Percentiles rank a stretch among this genome's conserved stretches.
These are phyloP conservation scores for Phrynocephalus guinanensis DNA, from an alignment of 2,797 vertebrate species.

Conservation along the genomic window DNA sequence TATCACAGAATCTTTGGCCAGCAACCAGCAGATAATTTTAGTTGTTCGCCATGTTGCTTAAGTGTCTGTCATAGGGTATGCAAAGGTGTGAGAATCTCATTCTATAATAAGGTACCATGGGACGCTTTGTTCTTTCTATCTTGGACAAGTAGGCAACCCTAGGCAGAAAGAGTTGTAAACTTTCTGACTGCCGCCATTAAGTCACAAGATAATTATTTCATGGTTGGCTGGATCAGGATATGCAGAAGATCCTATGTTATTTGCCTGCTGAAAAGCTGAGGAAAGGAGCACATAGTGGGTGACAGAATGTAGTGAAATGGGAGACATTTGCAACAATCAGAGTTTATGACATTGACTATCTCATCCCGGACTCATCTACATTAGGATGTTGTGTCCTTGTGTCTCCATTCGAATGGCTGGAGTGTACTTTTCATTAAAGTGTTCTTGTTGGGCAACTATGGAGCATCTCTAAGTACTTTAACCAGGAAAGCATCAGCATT, in stretches of 20 bases:
- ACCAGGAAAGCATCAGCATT: too few species aligned
- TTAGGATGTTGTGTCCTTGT: too few species aligned
- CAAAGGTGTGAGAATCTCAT: not conserved
- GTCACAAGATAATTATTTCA: not conserved
- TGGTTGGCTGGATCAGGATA: not conserved
- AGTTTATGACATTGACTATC: not conserved
- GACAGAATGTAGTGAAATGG: not conserved
- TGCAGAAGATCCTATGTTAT: not conserved
- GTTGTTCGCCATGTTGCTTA: not conserved
- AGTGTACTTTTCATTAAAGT: too few species aligned
- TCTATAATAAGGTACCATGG: not conserved
- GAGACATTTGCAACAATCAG: not conserved
- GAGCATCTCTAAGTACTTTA: too few species aligned
- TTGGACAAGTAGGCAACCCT: not conserved
- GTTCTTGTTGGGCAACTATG: too few species aligned
- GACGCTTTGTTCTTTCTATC: not conserved
- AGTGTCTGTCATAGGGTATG: not conserved
- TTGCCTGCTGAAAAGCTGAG: not conserved
- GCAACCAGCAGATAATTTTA: not conserved
- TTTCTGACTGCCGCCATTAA: not conserved
- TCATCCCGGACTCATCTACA: not conserved
- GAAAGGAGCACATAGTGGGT: not conserved
- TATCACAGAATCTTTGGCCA: constrained; percentile 15
- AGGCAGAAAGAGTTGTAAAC: not conserved
- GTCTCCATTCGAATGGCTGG: too few species aligned